These are phyloP conservation scores for Teleogryllus oceanicus DNA, from an alignment of 2,888 invertebrate species.

Conservation along the genomic window DNA sequence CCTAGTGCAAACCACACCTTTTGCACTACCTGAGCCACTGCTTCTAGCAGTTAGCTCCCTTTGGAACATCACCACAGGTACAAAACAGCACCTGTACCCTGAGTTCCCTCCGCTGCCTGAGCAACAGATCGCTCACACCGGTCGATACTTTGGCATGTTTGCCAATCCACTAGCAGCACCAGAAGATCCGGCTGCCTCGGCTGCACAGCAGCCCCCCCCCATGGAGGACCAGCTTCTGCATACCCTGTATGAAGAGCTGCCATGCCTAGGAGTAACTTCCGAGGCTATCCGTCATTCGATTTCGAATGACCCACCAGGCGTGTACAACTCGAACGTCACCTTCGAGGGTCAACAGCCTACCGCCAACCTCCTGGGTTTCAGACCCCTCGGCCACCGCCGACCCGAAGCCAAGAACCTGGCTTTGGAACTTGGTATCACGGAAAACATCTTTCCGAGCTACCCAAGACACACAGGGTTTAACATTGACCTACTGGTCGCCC, in stretches of 20 bases:
- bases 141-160: not conserved
- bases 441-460: not conserved
- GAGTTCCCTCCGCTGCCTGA: not conserved
- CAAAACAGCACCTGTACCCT: not conserved
- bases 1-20: not conserved
- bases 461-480: not conserved
- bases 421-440: not conserved
- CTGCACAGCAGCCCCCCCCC: not conserved
- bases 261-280: not conserved
- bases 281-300: not conserved
- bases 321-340: not conserved
- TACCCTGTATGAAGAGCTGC: not conserved
- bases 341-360: not conserved
- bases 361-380: not conserved
- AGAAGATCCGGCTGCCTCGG: too few species aligned
- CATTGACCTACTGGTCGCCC: not conserved
- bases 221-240: not conserved
- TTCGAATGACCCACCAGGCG: not conserved
- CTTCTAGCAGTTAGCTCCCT: not conserved
- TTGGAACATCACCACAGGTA: not conserved
- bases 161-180: too few species aligned
- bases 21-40: not conserved
- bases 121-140: not conserved
- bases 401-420: not conserved
- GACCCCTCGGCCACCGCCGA: not conserved